Evolutionary conservation across 2,797 vertebrate species (phyloP).

Genomic region (Danionella dracula): DNA sequence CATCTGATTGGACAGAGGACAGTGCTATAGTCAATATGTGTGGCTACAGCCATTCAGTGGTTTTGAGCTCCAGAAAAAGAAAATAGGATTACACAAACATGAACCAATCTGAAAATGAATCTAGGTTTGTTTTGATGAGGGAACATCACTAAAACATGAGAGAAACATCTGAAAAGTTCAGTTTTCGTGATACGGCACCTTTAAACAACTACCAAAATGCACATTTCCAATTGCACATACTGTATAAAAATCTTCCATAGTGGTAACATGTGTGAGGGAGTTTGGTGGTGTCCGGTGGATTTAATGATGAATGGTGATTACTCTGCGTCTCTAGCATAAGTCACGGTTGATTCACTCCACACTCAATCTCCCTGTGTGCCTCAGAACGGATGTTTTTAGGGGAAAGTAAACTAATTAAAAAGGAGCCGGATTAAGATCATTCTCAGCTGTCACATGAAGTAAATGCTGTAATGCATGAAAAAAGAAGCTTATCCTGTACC

Average conservation of each 20-base stretch:
- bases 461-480: not conserved
- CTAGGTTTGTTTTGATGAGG: no score
- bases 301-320: conserved; percentile 32
- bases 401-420: not conserved
- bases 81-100: no score
- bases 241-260: not conserved
- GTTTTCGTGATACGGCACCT: no score
- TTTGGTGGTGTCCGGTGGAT: not conserved
- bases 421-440: not conserved
- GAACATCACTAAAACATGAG: no score
- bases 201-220: no score
- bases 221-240: conserved; percentile 6
- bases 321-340: conserved; percentile 4
- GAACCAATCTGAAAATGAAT: no score
- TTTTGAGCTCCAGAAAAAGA: no score
- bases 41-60: no score
- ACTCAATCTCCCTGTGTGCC: not conserved
- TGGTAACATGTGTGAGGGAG: not conserved
- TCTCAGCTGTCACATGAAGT: not conserved
- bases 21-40: no score
- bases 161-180: no score
- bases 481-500: conserved; percentile 77
- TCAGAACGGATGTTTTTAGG: not conserved
- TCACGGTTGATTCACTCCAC: conserved; percentile 14
- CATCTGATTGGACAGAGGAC: no score